Conservation (phyloP, 30 jellyfish, hydroid and myxozoan genomes). For the Cassiopea xamachana region DNA sequence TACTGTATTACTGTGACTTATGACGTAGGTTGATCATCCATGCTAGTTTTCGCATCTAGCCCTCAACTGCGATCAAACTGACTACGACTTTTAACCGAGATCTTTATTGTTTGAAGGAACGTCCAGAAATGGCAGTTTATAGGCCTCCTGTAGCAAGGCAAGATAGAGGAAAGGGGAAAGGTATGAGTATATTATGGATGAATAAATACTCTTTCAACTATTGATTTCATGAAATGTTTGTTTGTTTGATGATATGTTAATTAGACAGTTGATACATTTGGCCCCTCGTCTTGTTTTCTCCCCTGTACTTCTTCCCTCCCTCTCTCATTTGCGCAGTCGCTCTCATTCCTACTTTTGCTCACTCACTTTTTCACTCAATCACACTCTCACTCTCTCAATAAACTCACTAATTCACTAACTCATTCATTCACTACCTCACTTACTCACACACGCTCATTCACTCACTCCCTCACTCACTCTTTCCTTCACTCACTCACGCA, state of each 20-base stretch:
- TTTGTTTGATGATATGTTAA: background rate
- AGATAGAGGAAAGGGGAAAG: constrained; percentile 57
- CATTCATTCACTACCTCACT: background rate
- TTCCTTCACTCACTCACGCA: background rate
- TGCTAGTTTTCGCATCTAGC: too few relatives aligned
- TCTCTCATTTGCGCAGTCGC: background rate
- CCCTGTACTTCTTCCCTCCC: background rate
- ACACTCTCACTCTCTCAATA: background rate
- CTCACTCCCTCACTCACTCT: background rate
- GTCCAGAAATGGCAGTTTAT: constrained; percentile 64
- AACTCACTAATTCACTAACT: background rate
- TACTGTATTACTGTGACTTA: too few relatives aligned
- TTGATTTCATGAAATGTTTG: background rate
- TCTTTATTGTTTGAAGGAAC: constrained; percentile 25
- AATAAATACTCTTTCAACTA: background rate
- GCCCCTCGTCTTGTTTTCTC: background rate
- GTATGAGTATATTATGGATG: background rate
- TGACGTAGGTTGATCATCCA: too few relatives aligned
- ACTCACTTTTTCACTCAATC: background rate
- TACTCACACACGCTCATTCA: background rate
- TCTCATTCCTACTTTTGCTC: background rate
- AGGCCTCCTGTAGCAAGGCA: constrained; percentile 75
- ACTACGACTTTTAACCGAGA: background rate
- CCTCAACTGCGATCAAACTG: too few relatives aligned
- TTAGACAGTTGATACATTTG: too few relatives aligned